A percentile compares a stretch with the other conserved stretches of the same genome.
These are phyloP conservation scores for Nanorana parkeri DNA, from an alignment of 2,113 vertebrate species.

Conservation along the genomic window DNA sequence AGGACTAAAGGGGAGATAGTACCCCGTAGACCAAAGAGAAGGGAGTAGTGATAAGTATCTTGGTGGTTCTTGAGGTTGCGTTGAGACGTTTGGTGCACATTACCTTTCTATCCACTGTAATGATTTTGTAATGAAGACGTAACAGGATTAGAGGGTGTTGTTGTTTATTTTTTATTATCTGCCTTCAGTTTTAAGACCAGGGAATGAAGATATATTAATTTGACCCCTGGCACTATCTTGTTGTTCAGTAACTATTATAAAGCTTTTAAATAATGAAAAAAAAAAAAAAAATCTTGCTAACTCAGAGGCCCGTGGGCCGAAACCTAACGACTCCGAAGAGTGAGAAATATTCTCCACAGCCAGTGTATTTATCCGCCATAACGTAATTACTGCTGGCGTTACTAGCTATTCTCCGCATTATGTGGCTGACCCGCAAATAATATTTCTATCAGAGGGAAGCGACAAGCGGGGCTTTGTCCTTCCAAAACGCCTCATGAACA, in stretches of 20 bases:
- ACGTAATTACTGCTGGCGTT: conserved; percentile 6
- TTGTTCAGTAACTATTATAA: not conserved
- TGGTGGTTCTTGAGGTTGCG: no score
- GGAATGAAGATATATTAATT: no score
- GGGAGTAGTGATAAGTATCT: no score
- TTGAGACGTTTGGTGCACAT: no score
- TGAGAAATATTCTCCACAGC: not conserved
- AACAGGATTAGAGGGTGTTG: no score
- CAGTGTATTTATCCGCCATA: conserved; percentile 9
- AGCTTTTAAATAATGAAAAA: not conserved
- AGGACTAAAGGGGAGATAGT: no score
- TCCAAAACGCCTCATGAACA: not conserved
- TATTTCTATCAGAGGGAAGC: not conserved
- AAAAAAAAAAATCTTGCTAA: no score
- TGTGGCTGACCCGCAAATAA: not conserved
- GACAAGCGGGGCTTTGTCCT: conserved; percentile 1
- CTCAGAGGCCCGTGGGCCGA: not conserved
- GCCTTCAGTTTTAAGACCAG: no score
- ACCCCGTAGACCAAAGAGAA: no score
- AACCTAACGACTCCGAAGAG: not conserved
- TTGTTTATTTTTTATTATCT: no score
- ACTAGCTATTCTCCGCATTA: not conserved
- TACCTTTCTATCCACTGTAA: no score
- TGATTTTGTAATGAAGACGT: no score
- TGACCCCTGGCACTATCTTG: not conserved